These are phyloP conservation scores for Ericerus pela DNA, from an alignment of 1,140 invertebrate genomes.

Conservation along the genomic window DNA sequence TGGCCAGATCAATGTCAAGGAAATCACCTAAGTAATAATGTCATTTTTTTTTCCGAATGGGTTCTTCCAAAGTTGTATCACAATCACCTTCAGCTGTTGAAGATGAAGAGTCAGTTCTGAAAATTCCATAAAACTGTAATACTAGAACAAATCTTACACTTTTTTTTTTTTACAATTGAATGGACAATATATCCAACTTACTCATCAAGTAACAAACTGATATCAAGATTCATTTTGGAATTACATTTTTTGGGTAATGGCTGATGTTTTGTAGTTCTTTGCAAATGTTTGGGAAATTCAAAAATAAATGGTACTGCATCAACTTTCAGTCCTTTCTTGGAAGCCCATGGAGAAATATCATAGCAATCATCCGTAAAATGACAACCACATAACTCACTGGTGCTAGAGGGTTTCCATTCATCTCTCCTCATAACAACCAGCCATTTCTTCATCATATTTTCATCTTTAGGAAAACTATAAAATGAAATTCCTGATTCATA, in stretches of 20 bases:
- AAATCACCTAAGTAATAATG: too few species aligned
- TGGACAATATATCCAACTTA: too few species aligned
- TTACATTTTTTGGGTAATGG: background rate
- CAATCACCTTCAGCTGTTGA: too few species aligned
- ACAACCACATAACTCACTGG: background rate
- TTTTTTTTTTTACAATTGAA: too few species aligned
- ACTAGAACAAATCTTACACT: too few species aligned
- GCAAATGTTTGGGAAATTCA: background rate
- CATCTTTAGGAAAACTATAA: constrained; percentile 3
- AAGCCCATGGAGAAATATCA: constrained; percentile 1
- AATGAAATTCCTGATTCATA: background rate
- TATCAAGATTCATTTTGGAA: too few species aligned
- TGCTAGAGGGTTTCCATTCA: background rate
- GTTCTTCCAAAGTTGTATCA: too few species aligned
- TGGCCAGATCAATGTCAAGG: too few species aligned
- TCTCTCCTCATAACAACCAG: background rate
- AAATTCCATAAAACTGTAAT: too few species aligned
- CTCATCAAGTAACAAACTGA: too few species aligned
- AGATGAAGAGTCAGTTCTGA: too few species aligned
- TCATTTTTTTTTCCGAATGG: too few species aligned
- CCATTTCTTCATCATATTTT: background rate
- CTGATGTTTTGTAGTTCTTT: background rate
- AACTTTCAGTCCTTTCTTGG: background rate
- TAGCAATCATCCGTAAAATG: constrained; percentile 3
- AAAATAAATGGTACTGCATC: constrained; percentile 2